Evolutionary conservation across 2,888 invertebrate species (phyloP).

Genomic region (Pseudococcus longispinus): DNA sequence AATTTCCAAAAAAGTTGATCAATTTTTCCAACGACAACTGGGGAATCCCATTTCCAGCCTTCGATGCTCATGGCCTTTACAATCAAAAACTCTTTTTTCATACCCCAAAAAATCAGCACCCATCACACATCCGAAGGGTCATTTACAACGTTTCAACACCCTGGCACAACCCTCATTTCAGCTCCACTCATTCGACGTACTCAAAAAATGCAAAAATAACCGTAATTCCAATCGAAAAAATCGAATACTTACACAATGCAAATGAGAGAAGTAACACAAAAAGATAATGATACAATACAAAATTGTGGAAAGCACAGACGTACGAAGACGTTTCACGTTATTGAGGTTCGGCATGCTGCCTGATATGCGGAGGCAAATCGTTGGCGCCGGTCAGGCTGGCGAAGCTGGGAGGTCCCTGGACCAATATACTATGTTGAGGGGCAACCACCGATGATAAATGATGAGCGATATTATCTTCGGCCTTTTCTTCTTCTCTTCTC

Average conservation of each 20-base stretch:
- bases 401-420: conserved; percentile 53
- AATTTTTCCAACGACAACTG: not conserved
- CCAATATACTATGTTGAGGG: conserved; percentile 58
- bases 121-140: too few relatives aligned
- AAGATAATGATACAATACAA: not conserved
- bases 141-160: not conserved
- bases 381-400: not conserved
- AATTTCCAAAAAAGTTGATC: not conserved
- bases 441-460: conserved; percentile 59
- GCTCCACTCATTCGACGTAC: not conserved
- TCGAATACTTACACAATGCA: not conserved
- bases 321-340: conserved; percentile 3
- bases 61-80: not conserved
- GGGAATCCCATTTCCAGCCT: not conserved
- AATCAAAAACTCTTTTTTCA: not conserved
- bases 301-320: not conserved
- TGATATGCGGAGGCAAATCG: conserved; percentile 44
- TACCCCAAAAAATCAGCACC: not conserved
- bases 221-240: not conserved
- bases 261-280: not conserved
- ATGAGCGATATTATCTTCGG: conserved; percentile 72
- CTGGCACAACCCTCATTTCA: not conserved
- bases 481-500: conserved; percentile 94
- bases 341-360: conserved; percentile 48
- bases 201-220: not conserved